Evolutionary conservation across 1,140 invertebrate species (phyloP), one percentile per base, ranked within the genome.

Genomic region (Cataglyphis hispanica): DNA sequence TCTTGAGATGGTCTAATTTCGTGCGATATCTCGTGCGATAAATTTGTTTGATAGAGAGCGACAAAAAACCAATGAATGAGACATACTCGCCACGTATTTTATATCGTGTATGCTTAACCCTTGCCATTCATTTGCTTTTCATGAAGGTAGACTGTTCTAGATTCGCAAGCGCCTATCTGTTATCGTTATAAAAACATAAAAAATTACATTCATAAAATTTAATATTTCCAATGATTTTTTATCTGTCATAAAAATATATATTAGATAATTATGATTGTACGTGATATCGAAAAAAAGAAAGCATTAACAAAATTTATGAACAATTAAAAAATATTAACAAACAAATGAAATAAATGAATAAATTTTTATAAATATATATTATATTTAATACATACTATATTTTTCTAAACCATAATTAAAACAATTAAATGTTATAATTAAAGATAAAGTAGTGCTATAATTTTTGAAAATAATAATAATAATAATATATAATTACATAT

Each of bases 41-140:
- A 67, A 25, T 27, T 67, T 53, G 2, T 37, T 34, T 5, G 19
- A 25, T 58, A 40, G 7, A 58, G 25, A 58, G 10, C 1, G 69
- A 69, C 5, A 27, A 19, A 5, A 80, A 6, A 7, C 7, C 1
- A 22, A 6, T 11, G n/a, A 16, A 53, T 10, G 2, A 27, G 8
- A 25, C 2, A 19, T 22, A 53, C 4, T 67, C 16, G 22, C 7
- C 25, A 63, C 5, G 11, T 64, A 64, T 11, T 56, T 31, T 66
- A 8, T 13, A 6, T 70, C 16, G 22, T 34, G 8, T 25, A 13
- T 34, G 31, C 8, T 34, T 70, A 58, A 80, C 19, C 64, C 1
- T 80, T 80, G 64, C 16, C 27, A 16, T 34, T 27, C 6, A 80
- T 80, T 50, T 58, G 19, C 25, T 40, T 69, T 80, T 80, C 34